phyloP scores from a whole-genome alignment of 2,888 invertebrate genomes.

The Eupithecia insigniata region DNA sequence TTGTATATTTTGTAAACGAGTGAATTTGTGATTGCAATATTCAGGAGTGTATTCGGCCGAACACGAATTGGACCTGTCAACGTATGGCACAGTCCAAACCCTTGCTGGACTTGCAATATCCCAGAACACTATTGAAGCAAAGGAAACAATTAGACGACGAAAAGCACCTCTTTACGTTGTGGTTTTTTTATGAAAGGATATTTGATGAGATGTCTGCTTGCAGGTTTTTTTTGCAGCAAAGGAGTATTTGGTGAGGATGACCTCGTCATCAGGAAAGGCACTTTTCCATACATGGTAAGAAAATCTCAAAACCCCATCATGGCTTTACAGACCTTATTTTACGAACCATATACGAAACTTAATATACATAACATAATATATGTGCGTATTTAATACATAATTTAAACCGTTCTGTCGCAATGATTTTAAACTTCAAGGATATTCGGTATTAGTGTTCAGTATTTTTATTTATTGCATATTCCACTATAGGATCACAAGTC shows the following conservation, averaged over 20 bases:
- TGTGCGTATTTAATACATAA: no score
- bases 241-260: constrained; percentile 59
- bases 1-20: background rate
- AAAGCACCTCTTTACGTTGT: no score
- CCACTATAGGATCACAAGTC: no score
- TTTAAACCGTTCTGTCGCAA: no score
- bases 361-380: no score
- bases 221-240: constrained; percentile 51
- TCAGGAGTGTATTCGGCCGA: background rate
- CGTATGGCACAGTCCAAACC: background rate
- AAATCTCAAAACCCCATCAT: background rate
- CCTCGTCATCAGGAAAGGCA: constrained; percentile 64
- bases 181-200: background rate
- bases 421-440: no score
- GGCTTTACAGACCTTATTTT: no score
- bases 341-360: no score
- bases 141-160: background rate
- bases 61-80: background rate
- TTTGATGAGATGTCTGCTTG: constrained; percentile 16
- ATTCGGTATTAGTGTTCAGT: no score
- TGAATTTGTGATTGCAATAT: background rate
- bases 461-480: no score
- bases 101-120: background rate
- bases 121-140: background rate
- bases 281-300: constrained; percentile 69